Conservation (phyloP, 2,113 vertebrate species). For the Morone chrysops region DNA sequence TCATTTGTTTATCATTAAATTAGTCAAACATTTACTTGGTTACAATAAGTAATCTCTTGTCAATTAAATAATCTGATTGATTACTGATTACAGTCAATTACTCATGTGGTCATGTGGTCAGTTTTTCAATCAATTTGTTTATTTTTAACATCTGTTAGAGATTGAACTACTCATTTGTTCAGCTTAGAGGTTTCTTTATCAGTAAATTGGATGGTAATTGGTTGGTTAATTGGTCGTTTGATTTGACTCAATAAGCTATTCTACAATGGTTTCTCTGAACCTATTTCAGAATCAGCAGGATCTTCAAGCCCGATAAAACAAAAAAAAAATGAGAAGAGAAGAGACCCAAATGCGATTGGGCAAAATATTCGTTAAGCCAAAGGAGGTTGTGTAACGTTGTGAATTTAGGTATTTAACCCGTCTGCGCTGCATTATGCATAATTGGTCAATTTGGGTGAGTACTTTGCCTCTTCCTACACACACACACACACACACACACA, state of each 20-base stretch:
- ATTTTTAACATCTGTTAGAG: background rate
- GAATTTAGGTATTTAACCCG: conserved; percentile 56
- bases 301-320: background rate
- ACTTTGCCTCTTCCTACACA: conserved; percentile 36
- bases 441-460: conserved; percentile 69
- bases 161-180: background rate
- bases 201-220: background rate
- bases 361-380: conserved; percentile 13
- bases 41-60: background rate
- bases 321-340: background rate
- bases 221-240: background rate
- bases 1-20: too few relatives aligned
- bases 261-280: background rate
- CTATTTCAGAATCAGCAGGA: background rate
- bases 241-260: background rate
- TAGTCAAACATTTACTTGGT: background rate
- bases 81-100: background rate
- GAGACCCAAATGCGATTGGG: background rate
- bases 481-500: conserved; percentile 40
- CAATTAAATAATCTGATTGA: background rate
- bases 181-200: background rate
- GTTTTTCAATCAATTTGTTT: background rate
- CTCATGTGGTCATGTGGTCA: too few relatives aligned
- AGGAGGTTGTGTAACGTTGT: conserved; percentile 42
- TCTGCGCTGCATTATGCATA: conserved; percentile 66